A percentile compares a stretch with the other conserved stretches of the same genome.
These are phyloP conservation scores for Oxyteleia sp. DNA, from an alignment of 2,888 invertebrate species.

Conservation along the genomic window DNA sequence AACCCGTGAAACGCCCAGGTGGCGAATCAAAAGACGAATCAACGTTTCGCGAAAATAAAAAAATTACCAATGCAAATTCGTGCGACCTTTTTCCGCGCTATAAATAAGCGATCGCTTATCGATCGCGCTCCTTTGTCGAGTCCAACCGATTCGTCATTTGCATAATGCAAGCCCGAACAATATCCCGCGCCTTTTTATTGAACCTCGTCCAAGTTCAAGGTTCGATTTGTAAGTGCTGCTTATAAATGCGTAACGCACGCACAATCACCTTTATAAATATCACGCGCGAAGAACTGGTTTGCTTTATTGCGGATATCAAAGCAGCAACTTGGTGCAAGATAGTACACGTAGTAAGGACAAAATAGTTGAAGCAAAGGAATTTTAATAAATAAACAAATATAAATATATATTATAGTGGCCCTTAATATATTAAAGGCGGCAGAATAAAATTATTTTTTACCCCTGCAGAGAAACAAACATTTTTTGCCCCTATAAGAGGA, in stretches of 20 bases:
- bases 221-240: conserved; percentile 3
- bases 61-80: too few relatives aligned
- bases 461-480: too few relatives aligned
- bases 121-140: neutral
- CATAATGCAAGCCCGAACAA: conserved; percentile 35
- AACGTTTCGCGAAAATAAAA: too few relatives aligned
- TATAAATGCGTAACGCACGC: conserved; percentile 31
- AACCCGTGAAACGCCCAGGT: too few relatives aligned
- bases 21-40: too few relatives aligned
- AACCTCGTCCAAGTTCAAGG: conserved; percentile 56
- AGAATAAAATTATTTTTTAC: too few relatives aligned
- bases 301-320: conserved; percentile 15
- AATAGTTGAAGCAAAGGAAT: too few relatives aligned
- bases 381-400: too few relatives aligned
- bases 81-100: conserved; percentile 4
- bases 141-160: conserved; percentile 8
- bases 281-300: conserved; percentile 43
- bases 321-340: conserved; percentile 16
- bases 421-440: too few relatives aligned
- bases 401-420: too few relatives aligned
- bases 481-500: too few relatives aligned
- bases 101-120: conserved; percentile 13
- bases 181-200: conserved; percentile 36
- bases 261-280: conserved; percentile 35
- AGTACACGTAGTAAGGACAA: neutral